Evolutionary conservation across 2,113 vertebrate species (phyloP).

Genomic region (Corydoras sp.): DNA sequence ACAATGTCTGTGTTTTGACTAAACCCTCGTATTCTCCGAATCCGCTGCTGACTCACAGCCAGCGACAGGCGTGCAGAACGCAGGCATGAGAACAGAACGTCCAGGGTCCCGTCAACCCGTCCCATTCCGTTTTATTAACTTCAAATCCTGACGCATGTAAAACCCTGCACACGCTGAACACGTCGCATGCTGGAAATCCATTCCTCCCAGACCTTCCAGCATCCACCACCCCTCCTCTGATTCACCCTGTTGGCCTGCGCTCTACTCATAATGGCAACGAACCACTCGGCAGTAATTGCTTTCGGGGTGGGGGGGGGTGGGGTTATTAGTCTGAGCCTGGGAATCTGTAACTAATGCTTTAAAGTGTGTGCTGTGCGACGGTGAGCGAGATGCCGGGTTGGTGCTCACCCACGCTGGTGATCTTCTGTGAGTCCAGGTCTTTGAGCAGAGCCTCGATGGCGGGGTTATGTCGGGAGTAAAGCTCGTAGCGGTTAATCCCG

Average conservation of each 20-base stretch:
- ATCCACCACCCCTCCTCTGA: not conserved
- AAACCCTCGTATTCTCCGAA: too few species aligned
- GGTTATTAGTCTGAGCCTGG: not conserved
- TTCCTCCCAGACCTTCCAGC: not conserved
- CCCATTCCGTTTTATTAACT: too few species aligned
- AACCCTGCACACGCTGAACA: not conserved
- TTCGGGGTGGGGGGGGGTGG: not conserved
- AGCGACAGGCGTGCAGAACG: too few species aligned
- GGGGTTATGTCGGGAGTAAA: constrained; percentile 82
- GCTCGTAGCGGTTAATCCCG: constrained; percentile 90
- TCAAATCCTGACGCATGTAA: too few species aligned
- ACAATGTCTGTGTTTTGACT: too few species aligned
- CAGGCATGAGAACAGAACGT: too few species aligned
- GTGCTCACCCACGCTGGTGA: constrained; percentile 91
- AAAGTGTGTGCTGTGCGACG: not conserved
- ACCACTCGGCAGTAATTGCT: constrained; percentile 32
- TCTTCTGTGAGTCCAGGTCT: constrained; percentile 81
- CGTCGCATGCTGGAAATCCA: constrained; percentile 7
- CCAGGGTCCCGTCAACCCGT: too few species aligned
- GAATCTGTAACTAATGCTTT: too few species aligned
- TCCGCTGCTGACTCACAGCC: too few species aligned
- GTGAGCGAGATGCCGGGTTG: not conserved
- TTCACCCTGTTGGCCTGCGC: constrained; percentile 33
- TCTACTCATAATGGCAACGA: constrained; percentile 22
- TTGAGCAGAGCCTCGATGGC: constrained; percentile 78